A percentile compares a stretch with the other conserved stretches of the same genome.
These are phyloP conservation scores for Macropodus opercularis DNA, from an alignment of 2,797 vertebrate genomes.

Conservation along the genomic window DNA sequence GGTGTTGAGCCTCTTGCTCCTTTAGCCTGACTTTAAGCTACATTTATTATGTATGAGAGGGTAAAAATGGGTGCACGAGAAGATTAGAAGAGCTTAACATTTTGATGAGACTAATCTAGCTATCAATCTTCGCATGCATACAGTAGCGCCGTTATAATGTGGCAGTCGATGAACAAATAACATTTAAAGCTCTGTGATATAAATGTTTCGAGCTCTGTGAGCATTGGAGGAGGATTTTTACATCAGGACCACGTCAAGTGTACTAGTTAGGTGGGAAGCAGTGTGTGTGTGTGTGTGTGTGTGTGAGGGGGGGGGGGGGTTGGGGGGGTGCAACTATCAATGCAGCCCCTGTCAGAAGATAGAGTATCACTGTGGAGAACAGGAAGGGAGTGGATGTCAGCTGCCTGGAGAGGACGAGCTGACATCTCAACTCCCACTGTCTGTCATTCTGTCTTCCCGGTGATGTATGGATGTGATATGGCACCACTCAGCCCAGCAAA, in stretches of 20 bases:
- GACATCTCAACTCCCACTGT: conserved; percentile 75
- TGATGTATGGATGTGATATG: conserved; percentile 79
- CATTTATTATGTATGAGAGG: conserved; percentile 77
- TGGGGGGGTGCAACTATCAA: conserved; percentile 41
- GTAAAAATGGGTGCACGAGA: conserved; percentile 69
- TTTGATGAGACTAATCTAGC: conserved; percentile 75
- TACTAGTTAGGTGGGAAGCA: not conserved
- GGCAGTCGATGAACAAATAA: conserved; percentile 54
- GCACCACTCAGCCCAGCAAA: conserved; percentile 69
- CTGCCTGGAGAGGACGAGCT: conserved; percentile 64
- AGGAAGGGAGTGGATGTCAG: conserved; percentile 68
- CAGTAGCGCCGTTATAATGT: conserved; percentile 47
- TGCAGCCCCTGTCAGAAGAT: conserved; percentile 56
- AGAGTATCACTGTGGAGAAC: conserved; percentile 54
- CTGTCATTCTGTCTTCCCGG: conserved; percentile 64
- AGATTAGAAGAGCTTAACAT: conserved; percentile 80
- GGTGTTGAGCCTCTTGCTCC: conserved; percentile 54
- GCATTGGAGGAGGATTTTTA: conserved; percentile 25
- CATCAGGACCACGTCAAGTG: conserved; percentile 31
- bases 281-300: no score
- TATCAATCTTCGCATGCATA: conserved; percentile 62
- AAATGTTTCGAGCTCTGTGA: conserved; percentile 3
- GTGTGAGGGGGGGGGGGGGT: no score
- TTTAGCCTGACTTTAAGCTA: conserved; percentile 65
- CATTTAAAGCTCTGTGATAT: conserved; percentile 27